phyloP scores from a whole-genome alignment of 2,888 invertebrate species.

The Drosophila prolongata region DNA sequence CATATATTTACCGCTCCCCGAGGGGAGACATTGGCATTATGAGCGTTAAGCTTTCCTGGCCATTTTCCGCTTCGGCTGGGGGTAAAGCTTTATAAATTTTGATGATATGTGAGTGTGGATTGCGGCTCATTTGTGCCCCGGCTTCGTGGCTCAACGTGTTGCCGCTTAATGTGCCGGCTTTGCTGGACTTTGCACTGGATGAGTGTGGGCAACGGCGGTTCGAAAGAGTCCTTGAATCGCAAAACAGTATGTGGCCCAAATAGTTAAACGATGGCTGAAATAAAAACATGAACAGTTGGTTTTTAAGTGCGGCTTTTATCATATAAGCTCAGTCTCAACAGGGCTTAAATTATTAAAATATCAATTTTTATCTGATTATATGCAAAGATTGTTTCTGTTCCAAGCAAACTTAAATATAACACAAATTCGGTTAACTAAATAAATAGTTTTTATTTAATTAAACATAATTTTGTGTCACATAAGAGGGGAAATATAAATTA shows the following conservation, averaged over 20 bases:
- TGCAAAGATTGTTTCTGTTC: no score
- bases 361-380: no score
- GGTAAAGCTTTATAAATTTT: conserved; percentile 63
- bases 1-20: conserved; percentile 75
- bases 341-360: no score
- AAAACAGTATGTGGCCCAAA: conserved; percentile 14
- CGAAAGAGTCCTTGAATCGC: not conserved
- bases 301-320: conserved; percentile 6
- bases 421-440: no score
- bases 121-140: conserved; percentile 42
- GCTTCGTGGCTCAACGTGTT: conserved; percentile 49
- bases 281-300: not conserved
- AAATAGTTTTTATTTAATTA: no score
- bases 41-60: conserved; percentile 50
- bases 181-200: conserved; percentile 31
- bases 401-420: no score
- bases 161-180: conserved; percentile 46
- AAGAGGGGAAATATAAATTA: no score
- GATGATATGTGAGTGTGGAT: conserved; percentile 55
- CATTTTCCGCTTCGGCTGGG: conserved; percentile 37
- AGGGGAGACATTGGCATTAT: conserved; percentile 56
- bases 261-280: conserved; percentile 9
- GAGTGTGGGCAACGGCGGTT: not conserved
- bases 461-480: no score
- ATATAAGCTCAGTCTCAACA: not conserved